These are phyloP conservation scores for Cyrtorhinus lividipennis DNA, from an alignment of 1,140 invertebrate species.

Conservation along the genomic window DNA sequence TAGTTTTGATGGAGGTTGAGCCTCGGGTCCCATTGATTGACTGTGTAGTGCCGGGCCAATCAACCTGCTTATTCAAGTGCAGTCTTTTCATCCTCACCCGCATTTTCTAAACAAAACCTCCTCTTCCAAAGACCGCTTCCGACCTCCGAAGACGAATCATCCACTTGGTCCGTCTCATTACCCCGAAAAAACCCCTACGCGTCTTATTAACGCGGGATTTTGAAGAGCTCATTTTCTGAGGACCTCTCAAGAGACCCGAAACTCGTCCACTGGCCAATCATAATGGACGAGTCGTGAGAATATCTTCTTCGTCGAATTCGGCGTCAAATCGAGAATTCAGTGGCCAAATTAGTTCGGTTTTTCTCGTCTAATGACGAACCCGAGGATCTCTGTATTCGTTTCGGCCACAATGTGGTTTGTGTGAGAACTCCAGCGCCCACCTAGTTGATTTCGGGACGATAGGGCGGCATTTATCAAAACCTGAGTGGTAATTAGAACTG, in stretches of 20 bases:
- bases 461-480: too few species aligned
- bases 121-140: too few species aligned
- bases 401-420: too few species aligned
- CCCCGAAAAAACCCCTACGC: neutral
- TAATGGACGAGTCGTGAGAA: neutral
- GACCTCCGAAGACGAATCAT: neutral
- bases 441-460: too few species aligned
- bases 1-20: neutral
- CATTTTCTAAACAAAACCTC: too few species aligned
- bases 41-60: neutral
- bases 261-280: too few species aligned
- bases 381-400: too few species aligned
- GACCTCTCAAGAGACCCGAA: neutral
- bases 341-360: neutral
- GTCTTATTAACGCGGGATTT: neutral
- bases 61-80: slow-evolving; percentile 7
- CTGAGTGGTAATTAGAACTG: too few species aligned
- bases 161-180: neutral
- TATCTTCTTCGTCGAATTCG: neutral
- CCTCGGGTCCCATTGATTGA: neutral
- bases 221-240: neutral
- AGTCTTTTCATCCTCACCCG: slow-evolving; percentile 3
- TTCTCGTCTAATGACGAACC: neutral
- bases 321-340: neutral
- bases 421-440: too few species aligned